These are phyloP conservation scores for Schizaphis graminum DNA, from an alignment of 2,888 invertebrate genomes.

Conservation along the genomic window DNA sequence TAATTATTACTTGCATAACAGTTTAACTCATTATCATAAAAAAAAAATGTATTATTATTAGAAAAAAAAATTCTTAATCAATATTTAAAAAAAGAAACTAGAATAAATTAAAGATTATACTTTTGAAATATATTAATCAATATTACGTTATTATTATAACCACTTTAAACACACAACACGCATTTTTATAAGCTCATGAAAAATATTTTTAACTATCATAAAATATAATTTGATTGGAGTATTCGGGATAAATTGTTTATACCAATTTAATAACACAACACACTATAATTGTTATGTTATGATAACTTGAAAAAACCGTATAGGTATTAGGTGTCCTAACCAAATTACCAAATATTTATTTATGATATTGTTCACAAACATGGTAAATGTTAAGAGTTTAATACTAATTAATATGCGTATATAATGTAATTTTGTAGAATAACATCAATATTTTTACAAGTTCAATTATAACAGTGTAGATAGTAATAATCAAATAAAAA, in stretches of 20 bases:
- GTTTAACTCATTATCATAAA: neutral
- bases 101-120: neutral
- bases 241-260: too few relatives aligned
- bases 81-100: neutral
- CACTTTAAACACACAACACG: neutral
- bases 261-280: neutral
- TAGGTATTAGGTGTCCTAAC: neutral
- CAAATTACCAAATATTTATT: neutral
- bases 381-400: neutral
- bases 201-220: neutral
- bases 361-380: neutral
- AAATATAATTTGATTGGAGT: neutral
- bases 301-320: neutral
- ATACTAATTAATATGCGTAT: neutral
- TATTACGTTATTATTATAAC: neutral
- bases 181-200: neutral
- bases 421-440: neutral
- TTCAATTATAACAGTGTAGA: neutral
- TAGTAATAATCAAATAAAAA: neutral
- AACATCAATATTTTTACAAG: neutral
- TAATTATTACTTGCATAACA: neutral
- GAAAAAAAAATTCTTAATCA: neutral
- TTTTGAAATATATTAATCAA: neutral
- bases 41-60: too few relatives aligned
- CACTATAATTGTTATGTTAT: neutral